Evolutionary conservation across 2,113 vertebrate species (phyloP).

Genomic region (Lepus europaeus): DNA sequence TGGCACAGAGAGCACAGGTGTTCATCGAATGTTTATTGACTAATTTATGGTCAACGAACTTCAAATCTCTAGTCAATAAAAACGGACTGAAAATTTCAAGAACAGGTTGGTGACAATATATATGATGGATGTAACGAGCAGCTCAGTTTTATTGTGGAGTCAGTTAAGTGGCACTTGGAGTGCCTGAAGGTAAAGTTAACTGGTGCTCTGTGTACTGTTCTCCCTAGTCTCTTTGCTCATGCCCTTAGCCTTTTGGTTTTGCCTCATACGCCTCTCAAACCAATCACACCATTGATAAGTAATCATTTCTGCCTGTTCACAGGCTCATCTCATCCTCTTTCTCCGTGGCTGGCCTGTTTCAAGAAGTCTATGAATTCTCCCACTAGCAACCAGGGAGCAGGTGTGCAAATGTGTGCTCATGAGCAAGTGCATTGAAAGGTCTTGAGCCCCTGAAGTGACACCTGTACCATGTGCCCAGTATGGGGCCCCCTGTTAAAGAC

Average conservation of each 20-base stretch:
- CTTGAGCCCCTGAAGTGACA: accelerated
- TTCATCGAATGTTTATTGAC: neutral
- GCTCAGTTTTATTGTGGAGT: neutral
- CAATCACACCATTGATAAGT: too few relatives aligned
- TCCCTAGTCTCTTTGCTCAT: neutral
- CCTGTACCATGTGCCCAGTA: neutral
- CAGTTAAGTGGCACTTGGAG: neutral
- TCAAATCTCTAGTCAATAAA: neutral
- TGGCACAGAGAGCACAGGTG: neutral
- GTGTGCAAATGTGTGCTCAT: too few relatives aligned
- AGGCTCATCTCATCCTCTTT: neutral
- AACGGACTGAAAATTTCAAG: neutral
- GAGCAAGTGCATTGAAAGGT: neutral
- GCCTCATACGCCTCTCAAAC: neutral
- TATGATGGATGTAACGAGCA: accelerated
- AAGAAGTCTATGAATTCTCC: neutral
- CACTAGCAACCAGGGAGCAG: neutral
- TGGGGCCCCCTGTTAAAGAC: neutral
- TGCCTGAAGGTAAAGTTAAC: neutral
- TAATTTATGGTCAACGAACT: neutral
- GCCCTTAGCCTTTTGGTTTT: neutral
- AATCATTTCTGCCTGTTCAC: neutral
- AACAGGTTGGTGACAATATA: neutral
- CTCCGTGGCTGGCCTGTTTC: neutral
- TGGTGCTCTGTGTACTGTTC: neutral